Evolutionary conservation across 2,888 invertebrate species (phyloP).

Genomic region (Drosophila ochracea): DNA sequence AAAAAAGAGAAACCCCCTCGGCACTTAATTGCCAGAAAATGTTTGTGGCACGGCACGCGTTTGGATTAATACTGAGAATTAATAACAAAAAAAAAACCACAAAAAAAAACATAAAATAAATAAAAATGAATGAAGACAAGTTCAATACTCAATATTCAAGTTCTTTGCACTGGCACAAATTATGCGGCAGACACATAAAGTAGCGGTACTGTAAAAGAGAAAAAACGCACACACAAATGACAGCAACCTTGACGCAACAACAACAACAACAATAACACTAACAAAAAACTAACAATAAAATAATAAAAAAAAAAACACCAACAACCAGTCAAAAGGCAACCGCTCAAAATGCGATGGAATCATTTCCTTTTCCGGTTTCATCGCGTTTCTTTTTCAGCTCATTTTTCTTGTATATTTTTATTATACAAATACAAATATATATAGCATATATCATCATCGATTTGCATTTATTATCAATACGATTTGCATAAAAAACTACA

Average conservation of each 20-base stretch:
- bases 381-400: slow-evolving; percentile 39
- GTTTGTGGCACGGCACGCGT: slow-evolving; percentile 43
- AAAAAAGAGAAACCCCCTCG: slow-evolving; percentile 1
- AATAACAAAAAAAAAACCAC: slow-evolving; percentile 20
- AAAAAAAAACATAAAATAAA: slow-evolving; percentile 21
- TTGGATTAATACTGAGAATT: slow-evolving; percentile 30
- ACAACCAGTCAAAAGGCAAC: slow-evolving; percentile 22
- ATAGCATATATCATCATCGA: slow-evolving; percentile 34
- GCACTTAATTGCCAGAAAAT: slow-evolving; percentile 51
- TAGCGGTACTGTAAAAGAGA: slow-evolving; percentile 38
- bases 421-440: background rate
- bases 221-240: slow-evolving; percentile 1
- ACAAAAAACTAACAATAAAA: slow-evolving; percentile 28
- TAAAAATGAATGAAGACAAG: background rate
- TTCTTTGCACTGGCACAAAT: slow-evolving; percentile 28
- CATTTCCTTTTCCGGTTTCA: slow-evolving; percentile 79
- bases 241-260: slow-evolving; percentile 52
- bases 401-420: slow-evolving; percentile 26
- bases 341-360: slow-evolving; percentile 53
- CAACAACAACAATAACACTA: slow-evolving; percentile 41
- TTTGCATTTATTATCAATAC: slow-evolving; percentile 62
- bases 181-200: slow-evolving; percentile 12
- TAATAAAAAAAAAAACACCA: slow-evolving; percentile 7
- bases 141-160: slow-evolving; percentile 18
- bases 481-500: slow-evolving; percentile 56